Percentiles rank a stretch among this genome's conserved stretches.
phyloP scores from a whole-genome alignment of 2,888 invertebrate genomes.

The Idaea straminata region DNA sequence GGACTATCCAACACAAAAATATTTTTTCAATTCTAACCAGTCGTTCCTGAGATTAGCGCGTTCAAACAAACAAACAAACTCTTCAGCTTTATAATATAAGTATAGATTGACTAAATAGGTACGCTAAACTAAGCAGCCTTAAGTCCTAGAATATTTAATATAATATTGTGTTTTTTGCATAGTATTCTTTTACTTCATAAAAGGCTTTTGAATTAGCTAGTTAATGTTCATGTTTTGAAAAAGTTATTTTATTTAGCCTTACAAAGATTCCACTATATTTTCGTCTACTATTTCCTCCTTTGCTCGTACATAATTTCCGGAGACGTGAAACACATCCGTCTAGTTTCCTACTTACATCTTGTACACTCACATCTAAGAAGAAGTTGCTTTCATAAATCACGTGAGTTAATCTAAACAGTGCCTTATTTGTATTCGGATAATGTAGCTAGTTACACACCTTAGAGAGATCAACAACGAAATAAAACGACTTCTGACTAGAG shows the following conservation, averaged over 20 bases:
- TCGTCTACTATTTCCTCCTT: slow-evolving; percentile 24
- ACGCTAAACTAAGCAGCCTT: too few relatives aligned
- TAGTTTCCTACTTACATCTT: slow-evolving; percentile 2
- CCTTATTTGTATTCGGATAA: slow-evolving; percentile 29
- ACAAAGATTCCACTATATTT: slow-evolving; percentile 21
- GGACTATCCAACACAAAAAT: too few relatives aligned
- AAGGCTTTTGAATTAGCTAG: neutral
- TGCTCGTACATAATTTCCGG: slow-evolving; percentile 25
- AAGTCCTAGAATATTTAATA: too few relatives aligned
- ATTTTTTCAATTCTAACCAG: too few relatives aligned
- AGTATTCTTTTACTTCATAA: too few relatives aligned
- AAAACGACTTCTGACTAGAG: slow-evolving; percentile 37
- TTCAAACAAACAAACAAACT: too few relatives aligned
- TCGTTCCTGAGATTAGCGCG: too few relatives aligned
- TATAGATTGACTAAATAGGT: too few relatives aligned
- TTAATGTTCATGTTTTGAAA: neutral
- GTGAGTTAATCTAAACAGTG: slow-evolving; percentile 27
- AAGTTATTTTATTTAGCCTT: slow-evolving; percentile 5
- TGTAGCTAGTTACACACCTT: slow-evolving; percentile 26
- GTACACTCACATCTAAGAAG: slow-evolving; percentile 14
- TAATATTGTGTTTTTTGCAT: too few relatives aligned
- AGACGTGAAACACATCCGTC: slow-evolving; percentile 25
- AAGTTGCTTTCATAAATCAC: slow-evolving; percentile 27
- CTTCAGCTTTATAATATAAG: too few relatives aligned
- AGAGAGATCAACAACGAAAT: slow-evolving; percentile 31